A percentile compares a stretch with the other conserved stretches of the same genome.
phyloP scores from a whole-genome alignment of 2,113 vertebrate species.

The Lasiurus borealis region DNA sequence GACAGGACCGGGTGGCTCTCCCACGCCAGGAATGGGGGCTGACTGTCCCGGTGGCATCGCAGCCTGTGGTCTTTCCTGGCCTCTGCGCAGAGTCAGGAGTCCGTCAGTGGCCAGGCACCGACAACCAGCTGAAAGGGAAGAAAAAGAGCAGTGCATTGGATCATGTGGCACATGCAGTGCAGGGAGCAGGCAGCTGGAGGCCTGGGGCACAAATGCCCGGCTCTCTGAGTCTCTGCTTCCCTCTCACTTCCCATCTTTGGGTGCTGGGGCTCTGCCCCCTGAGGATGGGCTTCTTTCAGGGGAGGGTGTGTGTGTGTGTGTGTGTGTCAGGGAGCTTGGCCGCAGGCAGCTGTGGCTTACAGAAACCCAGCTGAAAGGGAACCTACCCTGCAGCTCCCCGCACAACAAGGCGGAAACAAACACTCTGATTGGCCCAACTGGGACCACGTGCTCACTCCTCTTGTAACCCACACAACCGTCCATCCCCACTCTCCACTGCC shows the following conservation, averaged over 20 bases:
- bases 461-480: background rate
- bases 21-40: background rate
- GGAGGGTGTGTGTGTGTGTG: too few relatives aligned
- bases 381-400: background rate
- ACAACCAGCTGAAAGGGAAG: background rate
- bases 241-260: background rate
- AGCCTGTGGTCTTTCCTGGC: background rate
- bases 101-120: background rate
- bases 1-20: background rate
- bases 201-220: rapidly evolving
- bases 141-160: background rate
- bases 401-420: background rate
- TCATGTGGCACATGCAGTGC: background rate
- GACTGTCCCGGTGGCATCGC: background rate
- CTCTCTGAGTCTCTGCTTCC: background rate
- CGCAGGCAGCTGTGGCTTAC: background rate
- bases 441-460: background rate
- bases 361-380: background rate
- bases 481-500: background rate
- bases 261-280: background rate
- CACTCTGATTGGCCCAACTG: background rate
- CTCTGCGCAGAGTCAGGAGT: background rate
- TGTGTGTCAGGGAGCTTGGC: background rate
- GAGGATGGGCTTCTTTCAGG: background rate
- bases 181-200: background rate